A percentile compares a stretch with the other conserved stretches of the same genome.
phyloP scores from a whole-genome alignment of 1,140 invertebrate genomes.

The Zaprionus nigranus region DNA sequence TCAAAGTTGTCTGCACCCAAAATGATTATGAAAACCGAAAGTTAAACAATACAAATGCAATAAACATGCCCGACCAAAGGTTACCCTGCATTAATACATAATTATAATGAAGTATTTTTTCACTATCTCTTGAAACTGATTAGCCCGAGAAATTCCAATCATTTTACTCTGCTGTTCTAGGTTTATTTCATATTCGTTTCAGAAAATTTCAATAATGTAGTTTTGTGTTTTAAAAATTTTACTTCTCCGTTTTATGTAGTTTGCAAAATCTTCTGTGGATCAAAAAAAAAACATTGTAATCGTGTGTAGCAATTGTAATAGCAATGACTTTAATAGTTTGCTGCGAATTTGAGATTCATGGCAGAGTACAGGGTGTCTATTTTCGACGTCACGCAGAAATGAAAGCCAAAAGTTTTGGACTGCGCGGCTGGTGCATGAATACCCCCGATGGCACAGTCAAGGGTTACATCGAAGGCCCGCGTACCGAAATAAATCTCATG shows the following conservation, averaged over 20 bases:
- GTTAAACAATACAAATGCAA: not conserved
- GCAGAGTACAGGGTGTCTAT: constrained; percentile 66
- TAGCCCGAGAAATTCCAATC: not conserved
- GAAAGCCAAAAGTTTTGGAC: constrained; percentile 56
- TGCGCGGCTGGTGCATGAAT: constrained; percentile 67
- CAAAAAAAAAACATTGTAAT: not conserved
- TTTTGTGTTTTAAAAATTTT: not conserved
- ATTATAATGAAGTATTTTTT: too few species aligned
- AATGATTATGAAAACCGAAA: constrained; percentile 2
- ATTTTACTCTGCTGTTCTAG: not conserved
- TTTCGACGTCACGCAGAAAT: constrained; percentile 53
- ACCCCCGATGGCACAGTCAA: constrained; percentile 51
- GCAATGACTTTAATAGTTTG: constrained; percentile 24
- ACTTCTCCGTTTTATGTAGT: not conserved
- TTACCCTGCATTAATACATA: too few species aligned
- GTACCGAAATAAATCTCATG: constrained; percentile 57
- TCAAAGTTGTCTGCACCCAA: not conserved
- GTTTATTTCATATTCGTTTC: not conserved
- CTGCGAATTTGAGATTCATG: constrained; percentile 67
- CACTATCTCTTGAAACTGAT: too few species aligned
- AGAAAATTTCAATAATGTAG: too few species aligned
- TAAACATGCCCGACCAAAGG: too few species aligned
- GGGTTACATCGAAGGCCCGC: constrained; percentile 65
- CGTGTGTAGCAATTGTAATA: not conserved
- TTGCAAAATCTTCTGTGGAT: not conserved